These are phyloP conservation scores for Sturnira hondurensis DNA, from an alignment of 2,113 vertebrate species.

Conservation along the genomic window DNA sequence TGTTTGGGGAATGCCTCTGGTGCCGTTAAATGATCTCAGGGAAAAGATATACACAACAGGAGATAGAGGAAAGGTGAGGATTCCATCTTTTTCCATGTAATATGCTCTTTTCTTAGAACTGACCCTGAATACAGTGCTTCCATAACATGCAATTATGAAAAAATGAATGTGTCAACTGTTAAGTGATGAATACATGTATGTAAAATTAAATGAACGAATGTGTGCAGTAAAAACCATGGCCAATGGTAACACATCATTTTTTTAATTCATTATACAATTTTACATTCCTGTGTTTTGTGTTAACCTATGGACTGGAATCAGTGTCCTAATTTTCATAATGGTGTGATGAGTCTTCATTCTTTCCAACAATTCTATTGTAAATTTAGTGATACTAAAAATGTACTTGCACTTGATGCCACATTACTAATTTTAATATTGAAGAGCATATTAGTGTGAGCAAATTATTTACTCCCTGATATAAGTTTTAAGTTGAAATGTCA, in stretches of 20 bases:
- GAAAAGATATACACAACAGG: not conserved
- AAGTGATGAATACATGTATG: not conserved
- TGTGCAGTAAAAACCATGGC: not conserved
- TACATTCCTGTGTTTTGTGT: not conserved
- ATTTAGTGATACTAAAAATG: slow-evolving; percentile 41
- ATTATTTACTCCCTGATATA: slow-evolving; percentile 32
- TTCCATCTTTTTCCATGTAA: not conserved
- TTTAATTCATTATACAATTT: not conserved
- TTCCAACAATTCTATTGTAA: slow-evolving; percentile 40
- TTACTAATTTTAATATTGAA: slow-evolving; percentile 39
- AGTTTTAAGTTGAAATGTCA: slow-evolving; percentile 53
- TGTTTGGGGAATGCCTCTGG: not conserved
- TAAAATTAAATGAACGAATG: not conserved
- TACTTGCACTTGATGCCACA: not conserved
- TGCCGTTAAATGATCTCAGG: not conserved
- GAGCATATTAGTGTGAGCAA: slow-evolving; percentile 36
- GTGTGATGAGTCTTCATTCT: not conserved
- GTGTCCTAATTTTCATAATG: not conserved
- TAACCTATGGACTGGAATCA: not conserved
- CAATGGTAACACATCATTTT: not conserved
- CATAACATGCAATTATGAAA: not conserved
- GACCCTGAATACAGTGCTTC: not conserved
- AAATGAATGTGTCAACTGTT: not conserved
- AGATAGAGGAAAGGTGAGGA: not conserved
- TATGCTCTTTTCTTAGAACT: not conserved